Base-by-base conservation (phyloP, 2,888 invertebrate species). In the Pseudoips prasinana region DNA sequence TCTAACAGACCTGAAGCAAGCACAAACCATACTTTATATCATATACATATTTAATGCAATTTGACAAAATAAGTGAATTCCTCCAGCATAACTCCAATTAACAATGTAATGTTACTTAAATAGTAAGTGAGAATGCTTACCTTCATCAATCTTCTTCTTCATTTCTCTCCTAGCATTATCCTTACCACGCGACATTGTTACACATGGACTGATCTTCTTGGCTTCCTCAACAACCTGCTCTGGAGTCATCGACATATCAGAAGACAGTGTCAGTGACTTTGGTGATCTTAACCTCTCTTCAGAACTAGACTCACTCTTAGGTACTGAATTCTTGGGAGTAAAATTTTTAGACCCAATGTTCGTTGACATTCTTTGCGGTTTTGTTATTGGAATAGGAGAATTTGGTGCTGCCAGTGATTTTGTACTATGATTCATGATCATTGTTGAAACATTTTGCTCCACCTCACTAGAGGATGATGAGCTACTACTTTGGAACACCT, bases 101-200 rank as follows among this genome's bases (percentile, higher is more conserved):
- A n/a, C n/a, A n/a, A n/a, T n/a, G n/a, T n/a, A n/a, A n/a, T n/a
- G n/a, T n/a, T n/a, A n/a, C n/a, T n/a, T n/a, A n/a, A n/a, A n/a
- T n/a, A n/a, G n/a, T n/a, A n/a, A n/a, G n/a, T n/a, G n/a, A n/a
- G n/a, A n/a, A n/a, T n/a, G n/a, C n/a, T n/a, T 63, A 88, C 88
- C 89, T 55, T 83, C 82, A 25, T 68, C 50, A n/a, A 82, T 45
- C 52, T 86, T 89, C 46, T 73, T 64, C 29, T 72, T 79, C 86
- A 78, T 90, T 54, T 93, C 92, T 26, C 78, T 89, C 18, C 91
- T 75, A 0, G 90, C 90, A 48, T 89, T 91, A 1, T 73, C 80
- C 49, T 92, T 93, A 0, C 92, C 92, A 10, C 92, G 70, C 0
- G 91, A 91, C 31, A 89, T 57, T 0, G 91, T 92, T 0, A 93